These are phyloP conservation scores for Gallinago undulata DNA, from an alignment of 2,113 vertebrate genomes.

Conservation along the genomic window DNA sequence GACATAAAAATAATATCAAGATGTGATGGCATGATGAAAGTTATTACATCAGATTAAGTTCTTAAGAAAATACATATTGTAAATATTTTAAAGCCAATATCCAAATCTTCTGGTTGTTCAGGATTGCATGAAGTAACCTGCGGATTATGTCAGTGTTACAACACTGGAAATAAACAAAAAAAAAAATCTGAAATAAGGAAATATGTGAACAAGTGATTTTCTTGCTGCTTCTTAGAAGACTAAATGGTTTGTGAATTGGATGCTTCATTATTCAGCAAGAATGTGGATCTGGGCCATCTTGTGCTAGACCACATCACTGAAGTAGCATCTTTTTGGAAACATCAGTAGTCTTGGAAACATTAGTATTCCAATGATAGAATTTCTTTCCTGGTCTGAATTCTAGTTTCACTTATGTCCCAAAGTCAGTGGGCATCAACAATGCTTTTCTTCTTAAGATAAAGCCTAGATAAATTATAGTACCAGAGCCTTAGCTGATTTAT, in stretches of 20 bases:
- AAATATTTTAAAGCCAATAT: not conserved
- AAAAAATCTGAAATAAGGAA: not conserved
- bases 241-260: not conserved
- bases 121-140: not conserved
- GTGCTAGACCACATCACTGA: not conserved
- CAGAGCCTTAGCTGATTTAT: not conserved
- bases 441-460: not conserved
- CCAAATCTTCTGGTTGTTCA: not conserved
- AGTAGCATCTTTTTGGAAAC: not conserved
- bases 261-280: not conserved
- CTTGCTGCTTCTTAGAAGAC: not conserved
- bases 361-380: not conserved
- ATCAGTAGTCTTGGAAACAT: not conserved
- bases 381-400: not conserved
- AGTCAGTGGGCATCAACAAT: not conserved
- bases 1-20: not conserved
- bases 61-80: not conserved
- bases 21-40: not conserved
- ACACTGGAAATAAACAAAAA: not conserved
- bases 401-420: not conserved
- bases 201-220: not conserved
- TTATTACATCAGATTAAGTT: not conserved
- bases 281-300: not conserved
- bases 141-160: not conserved
- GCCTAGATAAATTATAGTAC: not conserved